Percentiles rank a stretch among this genome's conserved stretches.
Conservation (phyloP, 2,113 vertebrate genomes). For the Taurulus bubalis region DNA sequence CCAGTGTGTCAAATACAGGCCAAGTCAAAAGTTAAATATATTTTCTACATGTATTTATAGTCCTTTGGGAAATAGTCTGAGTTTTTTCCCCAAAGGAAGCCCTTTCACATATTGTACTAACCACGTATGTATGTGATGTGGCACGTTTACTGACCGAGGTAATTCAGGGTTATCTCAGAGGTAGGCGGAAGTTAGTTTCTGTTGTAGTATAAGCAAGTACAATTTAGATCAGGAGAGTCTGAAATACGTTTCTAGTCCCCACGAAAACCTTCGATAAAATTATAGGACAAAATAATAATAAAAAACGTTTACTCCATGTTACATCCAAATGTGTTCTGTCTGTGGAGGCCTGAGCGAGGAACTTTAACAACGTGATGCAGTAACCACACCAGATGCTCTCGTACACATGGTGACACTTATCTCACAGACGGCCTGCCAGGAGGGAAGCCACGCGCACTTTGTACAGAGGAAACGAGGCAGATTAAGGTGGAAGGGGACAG, state of each 20-base stretch:
- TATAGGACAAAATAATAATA: not conserved
- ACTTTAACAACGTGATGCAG: slow-evolving; percentile 8
- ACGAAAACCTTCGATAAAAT: not conserved
- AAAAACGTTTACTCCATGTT: not conserved
- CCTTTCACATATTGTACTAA: slow-evolving; percentile 2
- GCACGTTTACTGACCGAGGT: not conserved
- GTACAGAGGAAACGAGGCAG: slow-evolving; percentile 15
- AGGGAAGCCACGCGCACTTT: slow-evolving; percentile 32
- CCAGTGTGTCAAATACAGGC: slow-evolving; percentile 11
- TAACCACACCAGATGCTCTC: slow-evolving; percentile 29
- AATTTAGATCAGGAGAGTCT: not conserved
- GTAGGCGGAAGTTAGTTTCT: not conserved
- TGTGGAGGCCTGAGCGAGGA: not conserved
- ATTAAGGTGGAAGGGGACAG: not conserved
- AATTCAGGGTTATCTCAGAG: not conserved
- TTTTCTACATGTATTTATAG: not conserved
- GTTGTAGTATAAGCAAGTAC: not conserved
- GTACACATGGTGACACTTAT: slow-evolving; percentile 55
- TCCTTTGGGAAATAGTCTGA: too few species aligned
- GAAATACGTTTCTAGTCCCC: not conserved
- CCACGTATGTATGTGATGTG: not conserved
- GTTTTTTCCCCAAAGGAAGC: not conserved
- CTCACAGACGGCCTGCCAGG: slow-evolving; percentile 47
- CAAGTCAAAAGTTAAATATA: not conserved
- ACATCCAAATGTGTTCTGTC: not conserved